phyloP scores from a whole-genome alignment of 2,797 vertebrate genomes.

The Eleutherodactylus coqui region DNA sequence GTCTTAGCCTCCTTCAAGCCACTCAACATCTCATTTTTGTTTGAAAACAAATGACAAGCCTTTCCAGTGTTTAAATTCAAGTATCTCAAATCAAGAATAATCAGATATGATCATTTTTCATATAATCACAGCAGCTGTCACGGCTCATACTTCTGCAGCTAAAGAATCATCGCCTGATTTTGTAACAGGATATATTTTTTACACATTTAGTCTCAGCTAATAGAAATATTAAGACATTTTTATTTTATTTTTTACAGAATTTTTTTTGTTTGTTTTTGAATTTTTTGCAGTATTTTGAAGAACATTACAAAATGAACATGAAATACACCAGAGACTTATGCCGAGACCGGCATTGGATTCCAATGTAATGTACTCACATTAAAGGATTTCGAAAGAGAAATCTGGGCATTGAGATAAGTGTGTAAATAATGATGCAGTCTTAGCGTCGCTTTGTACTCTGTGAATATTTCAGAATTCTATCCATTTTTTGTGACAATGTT shows the following conservation, averaged over 20 bases:
- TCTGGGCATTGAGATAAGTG: conserved; percentile 36
- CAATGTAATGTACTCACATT: neutral
- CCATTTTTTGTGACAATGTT: conserved; percentile 24
- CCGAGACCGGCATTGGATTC: neutral
- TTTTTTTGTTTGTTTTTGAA: neutral
- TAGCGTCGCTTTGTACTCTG: conserved; percentile 8
- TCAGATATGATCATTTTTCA: conserved; percentile 53
- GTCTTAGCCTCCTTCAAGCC: conserved; percentile 59
- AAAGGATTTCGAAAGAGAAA: conserved; percentile 27
- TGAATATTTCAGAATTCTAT: conserved; percentile 13
- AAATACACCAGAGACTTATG: neutral
- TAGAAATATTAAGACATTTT: conserved; percentile 33
- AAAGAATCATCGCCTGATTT: conserved; percentile 23
- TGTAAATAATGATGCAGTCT: conserved; percentile 31
- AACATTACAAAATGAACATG: neutral
- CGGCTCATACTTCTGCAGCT: neutral
- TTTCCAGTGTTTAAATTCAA: conserved; percentile 55
- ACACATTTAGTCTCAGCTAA: neutral
- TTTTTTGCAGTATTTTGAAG: neutral
- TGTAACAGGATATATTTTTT: conserved; percentile 10
- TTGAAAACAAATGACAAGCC: conserved; percentile 64
- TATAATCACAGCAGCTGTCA: conserved; percentile 41
- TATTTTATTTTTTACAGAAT: neutral
- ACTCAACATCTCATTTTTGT: conserved; percentile 62
- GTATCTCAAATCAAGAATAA: conserved; percentile 62